Base-by-base conservation (phyloP, 2,797 vertebrate species). In the Coluber constrictor region DNA sequence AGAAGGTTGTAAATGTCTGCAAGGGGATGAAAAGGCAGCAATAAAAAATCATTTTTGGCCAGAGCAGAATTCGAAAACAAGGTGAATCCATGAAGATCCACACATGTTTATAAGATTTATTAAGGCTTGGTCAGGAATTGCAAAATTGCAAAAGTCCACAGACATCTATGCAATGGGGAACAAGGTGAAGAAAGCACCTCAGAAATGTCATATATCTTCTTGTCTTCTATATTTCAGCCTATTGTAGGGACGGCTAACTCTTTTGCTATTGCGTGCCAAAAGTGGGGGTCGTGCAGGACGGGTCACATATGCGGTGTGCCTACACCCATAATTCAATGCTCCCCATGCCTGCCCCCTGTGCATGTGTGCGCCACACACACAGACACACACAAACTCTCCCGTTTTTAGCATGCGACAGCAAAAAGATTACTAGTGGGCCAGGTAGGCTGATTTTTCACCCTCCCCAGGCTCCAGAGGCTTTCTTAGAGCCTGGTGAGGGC, bases 161-260 rank as follows among this genome's bases (percentile, higher is more conserved):
- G 61, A 63, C 59, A 60, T 25, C 59, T 25, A 25, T 63, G 27
- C 11, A 2, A 12, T 70, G 15, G 63, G n/a, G 93, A 94, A 95
- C 91, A 94, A 95, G 93, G 1, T 89, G 93, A 96, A 92, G 95
- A 95, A 95, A 93, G 86, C 89, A 94, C 90, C 95, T 92, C 92
- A 51, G 83, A 95, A 95, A 93, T 92, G 93, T 83, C 91, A 47
- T 0, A 0, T 95, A 90, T 70, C n/a, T 86, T 93, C 54, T 60
- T 93, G 74, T 93, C 89, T 95, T 66, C 93, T 90, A 93, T 91
- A 93, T 66, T 13, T 93, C 93, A 94, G 86, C 66, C 94, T 2
- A 90, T 92, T 47, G 47, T 5, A 47, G 47, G 1, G 47, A 47
- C 6, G 47, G 47, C 47, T 47, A 47, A 47, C 47, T 5, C 6